Percentiles rank a stretch among this genome's conserved stretches.
Evolutionary conservation across 2,113 vertebrate genomes (phyloP).

Genomic region (Atherinomorus stipes): DNA sequence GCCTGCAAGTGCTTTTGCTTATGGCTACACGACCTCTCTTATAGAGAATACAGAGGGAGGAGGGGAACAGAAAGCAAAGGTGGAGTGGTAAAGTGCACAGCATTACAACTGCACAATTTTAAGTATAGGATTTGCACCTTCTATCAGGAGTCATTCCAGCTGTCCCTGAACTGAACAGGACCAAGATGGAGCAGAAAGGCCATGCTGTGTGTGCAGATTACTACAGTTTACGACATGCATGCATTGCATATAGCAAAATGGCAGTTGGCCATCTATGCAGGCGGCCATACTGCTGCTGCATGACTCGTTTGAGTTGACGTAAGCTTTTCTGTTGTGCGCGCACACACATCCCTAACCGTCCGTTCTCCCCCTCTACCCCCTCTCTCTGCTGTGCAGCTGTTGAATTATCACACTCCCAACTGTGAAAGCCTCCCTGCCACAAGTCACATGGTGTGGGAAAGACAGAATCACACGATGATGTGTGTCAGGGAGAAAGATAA

Average conservation of each 20-base stretch:
- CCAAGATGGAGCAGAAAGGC: not conserved
- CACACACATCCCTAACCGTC: not conserved
- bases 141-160: not conserved
- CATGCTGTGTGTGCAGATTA: not conserved
- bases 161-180: not conserved
- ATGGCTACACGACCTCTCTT: slow-evolving; percentile 31
- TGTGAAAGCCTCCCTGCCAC: slow-evolving; percentile 56
- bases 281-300: slow-evolving; percentile 57
- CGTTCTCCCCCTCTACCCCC: slow-evolving; percentile 8
- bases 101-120: slow-evolving; percentile 10
- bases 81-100: slow-evolving; percentile 1
- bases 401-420: slow-evolving; percentile 69
- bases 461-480: slow-evolving; percentile 40
- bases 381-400: slow-evolving; percentile 72
- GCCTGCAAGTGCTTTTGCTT: slow-evolving; percentile 42
- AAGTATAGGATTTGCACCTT: not conserved
- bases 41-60: slow-evolving; percentile 31
- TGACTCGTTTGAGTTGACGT: slow-evolving; percentile 69
- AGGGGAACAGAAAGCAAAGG: not conserved
- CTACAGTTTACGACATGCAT: not conserved
- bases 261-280: slow-evolving; percentile 51
- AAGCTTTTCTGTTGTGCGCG: slow-evolving; percentile 62
- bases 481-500: slow-evolving; percentile 6
- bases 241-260: slow-evolving; percentile 43
- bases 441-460: slow-evolving; percentile 51